Conservation (phyloP, 2,888 invertebrate genomes). For the Omphaloscelis lunosa region DNA sequence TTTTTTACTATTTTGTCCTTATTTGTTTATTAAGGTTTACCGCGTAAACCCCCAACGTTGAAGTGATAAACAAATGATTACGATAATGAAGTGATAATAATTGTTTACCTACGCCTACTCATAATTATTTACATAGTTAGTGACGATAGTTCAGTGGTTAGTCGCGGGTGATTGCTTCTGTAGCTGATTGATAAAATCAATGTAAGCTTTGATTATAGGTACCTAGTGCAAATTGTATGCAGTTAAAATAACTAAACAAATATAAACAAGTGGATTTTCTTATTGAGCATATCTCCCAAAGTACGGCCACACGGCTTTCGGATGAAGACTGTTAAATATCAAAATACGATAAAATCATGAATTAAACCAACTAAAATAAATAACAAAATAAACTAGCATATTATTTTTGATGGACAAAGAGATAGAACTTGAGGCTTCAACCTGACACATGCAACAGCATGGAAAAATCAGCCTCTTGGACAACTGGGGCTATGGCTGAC, state of each 20-base stretch:
- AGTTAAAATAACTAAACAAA: too few species aligned
- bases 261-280: conserved; percentile 3
- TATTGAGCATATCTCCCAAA: background rate
- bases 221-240: conserved; percentile 7
- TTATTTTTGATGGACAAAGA: background rate
- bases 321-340: background rate
- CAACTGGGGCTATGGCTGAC: background rate
- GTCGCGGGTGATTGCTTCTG: conserved; percentile 33
- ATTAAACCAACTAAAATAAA: too few species aligned
- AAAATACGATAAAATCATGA: background rate
- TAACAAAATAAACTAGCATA: background rate
- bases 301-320: background rate
- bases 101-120: conserved; percentile 26
- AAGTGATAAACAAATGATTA: conserved; percentile 38
- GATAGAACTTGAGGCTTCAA: background rate
- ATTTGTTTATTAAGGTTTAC: conserved; percentile 32
- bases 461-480: background rate
- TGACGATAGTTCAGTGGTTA: conserved; percentile 26
- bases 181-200: conserved; percentile 29
- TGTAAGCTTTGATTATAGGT: conserved; percentile 21
- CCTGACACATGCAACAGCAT: background rate
- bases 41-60: conserved; percentile 34
- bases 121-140: conserved; percentile 31
- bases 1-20: conserved; percentile 34
- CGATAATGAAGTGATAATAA: conserved; percentile 24